These are phyloP conservation scores for Heliconius ismenius DNA, from an alignment of 2,888 invertebrate genomes.

Conservation along the genomic window DNA sequence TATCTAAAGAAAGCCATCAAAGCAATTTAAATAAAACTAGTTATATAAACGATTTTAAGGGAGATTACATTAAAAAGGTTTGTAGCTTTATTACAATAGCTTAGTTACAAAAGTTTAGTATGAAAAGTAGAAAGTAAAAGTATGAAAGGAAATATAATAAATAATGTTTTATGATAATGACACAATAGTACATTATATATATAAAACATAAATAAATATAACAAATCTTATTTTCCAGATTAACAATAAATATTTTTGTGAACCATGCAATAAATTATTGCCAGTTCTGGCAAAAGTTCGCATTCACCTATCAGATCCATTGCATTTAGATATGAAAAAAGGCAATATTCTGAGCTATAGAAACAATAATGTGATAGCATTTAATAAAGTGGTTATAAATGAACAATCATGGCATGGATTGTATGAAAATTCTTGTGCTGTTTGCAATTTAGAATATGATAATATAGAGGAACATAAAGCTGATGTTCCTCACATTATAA, in stretches of 20 bases:
- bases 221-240: conserved; percentile 53
- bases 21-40: conserved; percentile 48
- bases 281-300: conserved; percentile 54
- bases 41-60: conserved; percentile 49
- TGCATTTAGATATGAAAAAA: conserved; percentile 53
- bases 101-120: too few species aligned
- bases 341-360: conserved; percentile 46
- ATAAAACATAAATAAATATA: too few species aligned
- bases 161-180: background rate
- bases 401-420: conserved; percentile 63
- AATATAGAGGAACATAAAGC: conserved; percentile 54
- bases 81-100: background rate
- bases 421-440: conserved; percentile 54
- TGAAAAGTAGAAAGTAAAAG: too few species aligned
- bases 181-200: background rate
- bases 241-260: conserved; percentile 63
- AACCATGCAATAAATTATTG: conserved; percentile 58
- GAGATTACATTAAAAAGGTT: conserved; percentile 59
- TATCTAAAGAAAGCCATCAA: conserved; percentile 47
- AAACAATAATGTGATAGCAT: conserved; percentile 51
- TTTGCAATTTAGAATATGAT: conserved; percentile 61
- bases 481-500: conserved; percentile 55
- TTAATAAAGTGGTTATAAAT: conserved; percentile 52
- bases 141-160: too few species aligned
- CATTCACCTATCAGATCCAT: conserved; percentile 55